Base-by-base conservation (phyloP, 1,140 invertebrate species). In the Vollenhovia emeryi region DNA sequence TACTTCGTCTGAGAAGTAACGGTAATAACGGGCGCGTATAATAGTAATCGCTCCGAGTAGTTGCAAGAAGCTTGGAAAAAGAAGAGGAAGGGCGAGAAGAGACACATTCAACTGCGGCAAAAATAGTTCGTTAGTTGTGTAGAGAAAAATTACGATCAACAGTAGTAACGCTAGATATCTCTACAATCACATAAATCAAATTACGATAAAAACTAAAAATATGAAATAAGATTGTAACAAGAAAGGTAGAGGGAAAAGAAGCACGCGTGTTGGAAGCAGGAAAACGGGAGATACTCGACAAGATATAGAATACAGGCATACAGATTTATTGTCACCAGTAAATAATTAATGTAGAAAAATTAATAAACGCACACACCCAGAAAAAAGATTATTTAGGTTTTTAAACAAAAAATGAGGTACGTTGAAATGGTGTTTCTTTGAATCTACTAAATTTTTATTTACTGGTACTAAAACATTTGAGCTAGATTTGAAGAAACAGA, bases 41-140 rank as follows among this genome's bases (percentile, higher is more conserved):
- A 36, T 57, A 57, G 13, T 57, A 55, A 74, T 75, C n/a, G 36
- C 6, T 73, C n/a, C 4, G n/a, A 74, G 30, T 57, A 74, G 52
- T 40, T 59, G 36, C n/a, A 64, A 21, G 21, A 21, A 52, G 30
- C 33, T 59, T 36, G 0, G 8, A 11, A 57, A 57, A 43, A 27
- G 6, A 40, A 55, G 11, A 36, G 13, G 36, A 52, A 52, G 11
- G 27, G 24, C n/a, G n/a, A 15, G 36, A 55, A 33, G 43, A 60
- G 8, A 13, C 24, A 60, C 2, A 11, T 45, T 76, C 9, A 57
- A 40, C 18, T 59, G 43, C 0, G 21, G 15, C 18, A 24, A 76
- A 21, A 43, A 18, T 0, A 45, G 11, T 60, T 59, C n/a, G 7
- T 59, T 75, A 43, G 27, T 13, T 18, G 45, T 43, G 6, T 24